These are phyloP conservation scores for Baronia brevicornis DNA, from an alignment of 2,888 invertebrate species.

Conservation along the genomic window DNA sequence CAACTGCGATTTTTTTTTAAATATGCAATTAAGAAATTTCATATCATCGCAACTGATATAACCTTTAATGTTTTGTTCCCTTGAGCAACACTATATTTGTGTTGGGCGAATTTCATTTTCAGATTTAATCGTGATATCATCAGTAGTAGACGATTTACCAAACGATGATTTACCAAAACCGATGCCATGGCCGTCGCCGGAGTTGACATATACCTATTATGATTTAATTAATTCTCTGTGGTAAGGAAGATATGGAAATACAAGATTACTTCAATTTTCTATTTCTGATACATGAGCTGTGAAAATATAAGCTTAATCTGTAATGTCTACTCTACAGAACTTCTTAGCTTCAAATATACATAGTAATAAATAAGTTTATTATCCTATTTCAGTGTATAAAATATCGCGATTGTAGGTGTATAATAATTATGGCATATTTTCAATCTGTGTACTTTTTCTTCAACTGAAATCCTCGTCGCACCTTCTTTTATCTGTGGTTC, in stretches of 20 bases:
- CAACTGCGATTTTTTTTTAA: too few species aligned
- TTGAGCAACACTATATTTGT: background rate
- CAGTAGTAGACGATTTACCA: constrained; percentile 49
- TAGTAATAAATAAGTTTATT: too few species aligned
- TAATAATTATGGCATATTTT: too few species aligned
- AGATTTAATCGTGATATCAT: constrained; percentile 60
- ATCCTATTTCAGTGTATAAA: too few species aligned
- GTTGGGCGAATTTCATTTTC: constrained; percentile 30
- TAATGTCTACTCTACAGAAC: background rate
- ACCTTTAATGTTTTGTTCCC: background rate
- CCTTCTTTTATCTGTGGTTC: too few species aligned
- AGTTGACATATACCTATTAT: constrained; percentile 51
- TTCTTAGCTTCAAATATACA: too few species aligned
- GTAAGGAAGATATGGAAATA: constrained; percentile 36
- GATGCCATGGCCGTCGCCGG: constrained; percentile 48
- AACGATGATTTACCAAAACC: constrained; percentile 34
- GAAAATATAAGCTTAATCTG: constrained; percentile 6
- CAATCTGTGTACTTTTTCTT: too few species aligned
- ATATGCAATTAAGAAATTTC: too few species aligned
- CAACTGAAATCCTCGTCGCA: too few species aligned
- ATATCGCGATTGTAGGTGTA: too few species aligned
- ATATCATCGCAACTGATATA: background rate
- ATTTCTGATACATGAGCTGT: constrained; percentile 9
- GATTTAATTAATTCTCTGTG: constrained; percentile 54
- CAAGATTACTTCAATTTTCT: constrained; percentile 5